A percentile compares a stretch with the other conserved stretches of the same genome.
Evolutionary conservation across 2,888 invertebrate species (phyloP).

Genomic region (Torymus aiolomorphi): DNA sequence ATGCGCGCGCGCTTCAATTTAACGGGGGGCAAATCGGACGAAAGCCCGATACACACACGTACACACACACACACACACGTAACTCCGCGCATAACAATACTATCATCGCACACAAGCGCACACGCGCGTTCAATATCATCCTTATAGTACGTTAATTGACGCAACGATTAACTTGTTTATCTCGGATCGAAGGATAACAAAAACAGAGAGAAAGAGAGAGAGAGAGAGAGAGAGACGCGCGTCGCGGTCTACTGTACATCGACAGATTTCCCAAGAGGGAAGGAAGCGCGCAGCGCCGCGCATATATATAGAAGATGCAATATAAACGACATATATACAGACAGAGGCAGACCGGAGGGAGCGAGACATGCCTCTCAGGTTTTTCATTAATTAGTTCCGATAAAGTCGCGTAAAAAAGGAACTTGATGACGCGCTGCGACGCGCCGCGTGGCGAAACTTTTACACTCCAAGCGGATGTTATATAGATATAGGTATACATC

Average conservation of each 20-base stretch:
- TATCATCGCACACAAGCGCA: background rate
- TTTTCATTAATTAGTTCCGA: slow-evolving; percentile 41
- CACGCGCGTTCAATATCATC: slow-evolving; percentile 1
- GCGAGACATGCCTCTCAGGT: background rate
- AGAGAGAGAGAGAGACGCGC: background rate
- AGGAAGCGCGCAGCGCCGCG: background rate
- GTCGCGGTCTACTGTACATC: background rate
- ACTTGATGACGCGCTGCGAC: background rate
- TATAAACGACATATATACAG: too few relatives aligned
- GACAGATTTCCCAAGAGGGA: slow-evolving; percentile 43
- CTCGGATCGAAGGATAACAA: slow-evolving; percentile 42
- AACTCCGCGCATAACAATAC: background rate
- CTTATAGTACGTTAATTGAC: slow-evolving; percentile 17
- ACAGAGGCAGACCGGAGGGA: background rate
- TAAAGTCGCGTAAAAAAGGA: slow-evolving; percentile 1
- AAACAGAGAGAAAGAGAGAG: slow-evolving; percentile 45
- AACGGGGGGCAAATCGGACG: slow-evolving; percentile 32
- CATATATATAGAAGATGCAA: too few relatives aligned
- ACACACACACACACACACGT: background rate
- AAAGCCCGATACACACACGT: background rate
- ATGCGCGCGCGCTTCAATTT: background rate
- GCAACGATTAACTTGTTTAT: slow-evolving; percentile 50
- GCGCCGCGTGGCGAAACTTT: background rate
- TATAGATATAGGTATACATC: too few relatives aligned
- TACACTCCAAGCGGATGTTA: too few relatives aligned